Conservation (phyloP, 2,888 invertebrate species). For the Chaetogeoica ovagalla region DNA sequence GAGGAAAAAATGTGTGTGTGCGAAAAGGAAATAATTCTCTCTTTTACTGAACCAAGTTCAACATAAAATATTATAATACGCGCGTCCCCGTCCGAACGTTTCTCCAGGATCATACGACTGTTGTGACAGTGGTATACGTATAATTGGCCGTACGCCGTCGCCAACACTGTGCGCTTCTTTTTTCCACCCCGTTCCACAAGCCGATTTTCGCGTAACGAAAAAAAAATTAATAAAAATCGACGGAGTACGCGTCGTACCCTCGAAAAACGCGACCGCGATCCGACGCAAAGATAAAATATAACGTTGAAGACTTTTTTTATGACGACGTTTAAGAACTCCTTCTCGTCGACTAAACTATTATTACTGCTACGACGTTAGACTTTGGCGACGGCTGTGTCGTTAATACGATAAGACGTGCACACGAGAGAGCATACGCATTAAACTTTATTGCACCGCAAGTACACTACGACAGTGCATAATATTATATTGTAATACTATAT, state of each 20-base stretch:
- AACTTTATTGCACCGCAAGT: not conserved
- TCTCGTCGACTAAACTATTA: constrained; percentile 29
- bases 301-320: constrained; percentile 7
- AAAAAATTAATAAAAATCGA: constrained; percentile 32
- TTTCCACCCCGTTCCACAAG: not conserved
- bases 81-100: constrained; percentile 8
- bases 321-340: constrained; percentile 29
- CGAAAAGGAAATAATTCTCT: not conserved
- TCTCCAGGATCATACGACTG: constrained; percentile 8
- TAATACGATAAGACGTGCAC: constrained; percentile 12
- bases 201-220: not conserved
- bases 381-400: not conserved
- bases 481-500: too few relatives aligned
- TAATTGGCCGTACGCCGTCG: too few relatives aligned
- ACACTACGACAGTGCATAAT: too few relatives aligned
- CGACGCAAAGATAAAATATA: constrained; percentile 17
- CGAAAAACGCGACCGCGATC: constrained; percentile 7
- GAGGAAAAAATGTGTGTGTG: not conserved
- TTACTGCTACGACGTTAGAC: constrained; percentile 24
- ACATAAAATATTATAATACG: not conserved
- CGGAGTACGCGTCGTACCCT: not conserved
- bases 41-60: not conserved
- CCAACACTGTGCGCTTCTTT: not conserved
- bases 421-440: not conserved
- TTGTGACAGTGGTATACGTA: not conserved